Percentiles rank a stretch among this genome's conserved stretches.
phyloP scores from a whole-genome alignment of 2,888 invertebrate genomes.

The Euspilapteryx auroguttella region DNA sequence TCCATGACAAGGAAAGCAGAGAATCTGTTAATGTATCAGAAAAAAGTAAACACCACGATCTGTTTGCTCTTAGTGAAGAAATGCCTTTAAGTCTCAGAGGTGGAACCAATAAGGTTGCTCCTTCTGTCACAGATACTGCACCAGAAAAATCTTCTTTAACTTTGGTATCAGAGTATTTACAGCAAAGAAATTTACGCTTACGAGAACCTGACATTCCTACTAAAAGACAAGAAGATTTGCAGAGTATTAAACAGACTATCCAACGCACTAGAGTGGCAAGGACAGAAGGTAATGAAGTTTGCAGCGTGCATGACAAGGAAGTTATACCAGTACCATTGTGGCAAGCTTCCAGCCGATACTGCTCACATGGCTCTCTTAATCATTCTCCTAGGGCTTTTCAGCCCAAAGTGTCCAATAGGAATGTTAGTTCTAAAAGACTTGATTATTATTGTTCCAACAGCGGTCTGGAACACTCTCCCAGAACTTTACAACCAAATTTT shows the following conservation, averaged over 20 bases:
- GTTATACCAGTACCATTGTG: conserved; percentile 36
- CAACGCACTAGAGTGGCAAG: conserved; percentile 24
- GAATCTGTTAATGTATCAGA: conserved; percentile 19
- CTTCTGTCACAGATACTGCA: conserved; percentile 10
- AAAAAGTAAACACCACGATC: conserved; percentile 24
- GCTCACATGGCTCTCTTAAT: no score
- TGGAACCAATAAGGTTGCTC: conserved; percentile 14
- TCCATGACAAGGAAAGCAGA: conserved; percentile 23
- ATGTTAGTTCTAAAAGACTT: no score
- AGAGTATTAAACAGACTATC: conserved; percentile 37
- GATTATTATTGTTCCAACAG: no score
- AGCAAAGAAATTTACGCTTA: conserved; percentile 32
- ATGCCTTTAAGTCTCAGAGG: conserved; percentile 42
- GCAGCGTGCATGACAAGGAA: conserved; percentile 38
- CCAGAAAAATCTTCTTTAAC: conserved; percentile 26
- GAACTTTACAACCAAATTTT: no score
- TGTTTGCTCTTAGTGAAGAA: conserved; percentile 47
- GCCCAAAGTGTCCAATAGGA: no score
- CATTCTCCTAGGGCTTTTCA: no score
- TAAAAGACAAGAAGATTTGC: conserved; percentile 19
- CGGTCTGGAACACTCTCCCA: no score
- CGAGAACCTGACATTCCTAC: conserved; percentile 15
- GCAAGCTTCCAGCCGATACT: no score
- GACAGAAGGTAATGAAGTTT: conserved; percentile 32
- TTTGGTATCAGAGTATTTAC: conserved; percentile 39